Evolutionary conservation across 2,797 vertebrate genomes (phyloP), one percentile per base, ranked within the genome.

Genomic region (Podarcis siculus): DNA sequence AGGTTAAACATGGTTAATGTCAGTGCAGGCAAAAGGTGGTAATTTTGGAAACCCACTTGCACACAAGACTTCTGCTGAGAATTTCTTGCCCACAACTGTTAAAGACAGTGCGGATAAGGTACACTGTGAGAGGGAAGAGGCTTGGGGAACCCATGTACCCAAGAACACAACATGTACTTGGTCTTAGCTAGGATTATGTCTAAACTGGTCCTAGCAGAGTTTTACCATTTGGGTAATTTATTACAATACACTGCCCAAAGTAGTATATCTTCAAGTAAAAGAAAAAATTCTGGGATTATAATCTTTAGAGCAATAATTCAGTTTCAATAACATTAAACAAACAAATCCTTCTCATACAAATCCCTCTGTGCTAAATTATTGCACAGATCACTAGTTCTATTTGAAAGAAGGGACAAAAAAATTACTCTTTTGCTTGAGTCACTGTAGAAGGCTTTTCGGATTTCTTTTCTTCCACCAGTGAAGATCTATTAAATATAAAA

Each of bases 341-440:
- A 81, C 23, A 30, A 2, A 32, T 45, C n/a, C n/a, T 37, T 66
- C 32, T 85, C 39, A 61, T 69, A 87, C 55, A 82, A 81, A 75
- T n/a, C 30, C 30, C 39, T 49, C 21, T 23, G 7, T 71, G 71
- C 61, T 61, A 32, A 79, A 30, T 71, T n/a, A 66, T 77, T 12
- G 0, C 27, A 83, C 5, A 6, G 55, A 80, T 76, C 35, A 76
- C 79, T 66, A 66, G 73, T 81, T 80, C 42, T 69, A 82, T 76
- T 86, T 23, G 4, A 67, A 35, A 81, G 42, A 76, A 69, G 30
- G 79, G 10, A 79, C 7, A 85, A 3, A 89, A 86, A 88, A 49
- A 88, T 96, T 97, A 99, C 98, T 95, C 94, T 93, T 96, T 97
- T 92, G 94, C 94, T 90, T 66, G 97, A 81, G 96, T 89, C 19